phyloP scores from a whole-genome alignment of 92 coral and sea anemone species.

The Actinernus sp. region DNA sequence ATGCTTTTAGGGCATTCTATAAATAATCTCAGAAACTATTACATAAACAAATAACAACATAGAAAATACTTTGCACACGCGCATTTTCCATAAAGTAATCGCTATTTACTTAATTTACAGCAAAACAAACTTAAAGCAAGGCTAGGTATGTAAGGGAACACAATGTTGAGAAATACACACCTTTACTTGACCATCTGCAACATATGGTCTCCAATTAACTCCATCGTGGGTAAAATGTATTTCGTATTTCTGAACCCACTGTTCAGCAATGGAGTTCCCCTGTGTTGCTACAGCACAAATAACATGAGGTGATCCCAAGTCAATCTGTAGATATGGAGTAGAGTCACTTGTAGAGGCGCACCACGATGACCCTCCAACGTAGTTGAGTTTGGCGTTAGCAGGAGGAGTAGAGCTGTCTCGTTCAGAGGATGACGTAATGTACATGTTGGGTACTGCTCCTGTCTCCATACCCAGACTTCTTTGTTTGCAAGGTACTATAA shows the following conservation, averaged over 20 bases:
- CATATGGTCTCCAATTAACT: neutral
- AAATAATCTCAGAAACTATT: too few relatives aligned
- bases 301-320: neutral
- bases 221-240: neutral
- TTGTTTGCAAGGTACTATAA: neutral
- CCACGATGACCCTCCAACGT: neutral
- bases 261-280: neutral
- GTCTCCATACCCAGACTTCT: neutral
- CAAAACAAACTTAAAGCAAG: too few relatives aligned
- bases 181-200: too few relatives aligned
- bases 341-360: neutral
- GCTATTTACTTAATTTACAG: too few relatives aligned
- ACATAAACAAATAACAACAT: too few relatives aligned
- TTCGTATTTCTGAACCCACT: neutral
- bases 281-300: slow-evolving; percentile 4
- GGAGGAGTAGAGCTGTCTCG: neutral
- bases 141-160: too few relatives aligned
- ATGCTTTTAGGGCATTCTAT: too few relatives aligned
- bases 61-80: too few relatives aligned
- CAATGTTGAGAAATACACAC: too few relatives aligned
- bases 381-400: neutral
- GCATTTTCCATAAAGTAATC: too few relatives aligned
- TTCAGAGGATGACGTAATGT: neutral
- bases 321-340: neutral
- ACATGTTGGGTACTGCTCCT: neutral